Evolutionary conservation across 2,888 invertebrate genomes (phyloP).

Genomic region (Macrosoma leucophasiata): DNA sequence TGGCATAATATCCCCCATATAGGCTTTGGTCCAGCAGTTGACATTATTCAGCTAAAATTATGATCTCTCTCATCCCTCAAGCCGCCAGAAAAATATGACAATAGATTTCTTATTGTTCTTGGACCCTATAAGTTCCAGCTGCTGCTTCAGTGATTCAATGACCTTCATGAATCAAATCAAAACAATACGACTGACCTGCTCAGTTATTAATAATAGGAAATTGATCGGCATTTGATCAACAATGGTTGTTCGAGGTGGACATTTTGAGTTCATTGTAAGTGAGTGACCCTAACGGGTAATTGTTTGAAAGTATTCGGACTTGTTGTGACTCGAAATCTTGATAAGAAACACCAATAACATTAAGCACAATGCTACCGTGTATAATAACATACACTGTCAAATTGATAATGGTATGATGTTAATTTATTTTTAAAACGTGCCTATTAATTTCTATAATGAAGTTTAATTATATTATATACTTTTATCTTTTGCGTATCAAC

Average conservation of each 20-base stretch:
- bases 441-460: too few relatives aligned
- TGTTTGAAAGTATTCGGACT: constrained; percentile 47
- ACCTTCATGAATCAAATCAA: constrained; percentile 21
- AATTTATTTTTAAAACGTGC: constrained; percentile 3
- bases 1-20: too few relatives aligned
- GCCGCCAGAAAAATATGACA: too few relatives aligned
- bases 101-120: too few relatives aligned
- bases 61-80: too few relatives aligned
- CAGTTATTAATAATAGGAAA: constrained; percentile 35
- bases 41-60: too few relatives aligned
- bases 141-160: constrained; percentile 12
- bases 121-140: too few relatives aligned
- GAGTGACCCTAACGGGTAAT: constrained; percentile 41
- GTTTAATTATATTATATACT: too few relatives aligned
- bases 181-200: constrained; percentile 24
- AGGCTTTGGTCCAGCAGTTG: too few relatives aligned
- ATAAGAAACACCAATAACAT: constrained; percentile 35
- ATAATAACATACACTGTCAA: constrained; percentile 54
- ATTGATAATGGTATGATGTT: too few relatives aligned
- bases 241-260: constrained; percentile 32
- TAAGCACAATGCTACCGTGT: constrained; percentile 27
- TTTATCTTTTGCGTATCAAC: too few relatives aligned
- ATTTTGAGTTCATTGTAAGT: constrained; percentile 67
- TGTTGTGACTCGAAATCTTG: constrained; percentile 32
- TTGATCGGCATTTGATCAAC: constrained; percentile 36